These are phyloP conservation scores for Sylvia borin DNA, from an alignment of 2,797 vertebrate species.

Conservation along the genomic window DNA sequence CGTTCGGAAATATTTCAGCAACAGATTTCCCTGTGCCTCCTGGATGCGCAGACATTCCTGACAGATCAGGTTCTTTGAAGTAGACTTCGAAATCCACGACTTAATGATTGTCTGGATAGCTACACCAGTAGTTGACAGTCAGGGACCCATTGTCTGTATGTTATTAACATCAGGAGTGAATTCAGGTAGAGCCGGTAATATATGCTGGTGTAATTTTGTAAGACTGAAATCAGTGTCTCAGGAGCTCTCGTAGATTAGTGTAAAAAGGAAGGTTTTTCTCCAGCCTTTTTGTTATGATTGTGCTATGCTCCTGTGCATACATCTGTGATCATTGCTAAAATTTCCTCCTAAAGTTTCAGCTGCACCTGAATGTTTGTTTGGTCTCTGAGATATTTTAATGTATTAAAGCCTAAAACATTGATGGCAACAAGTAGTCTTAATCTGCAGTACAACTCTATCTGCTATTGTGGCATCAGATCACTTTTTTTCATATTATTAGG, in stretches of 20 bases:
- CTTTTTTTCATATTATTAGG: neutral
- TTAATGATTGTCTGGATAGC: neutral
- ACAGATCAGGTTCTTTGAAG: neutral
- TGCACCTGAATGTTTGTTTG: neutral
- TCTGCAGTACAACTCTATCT: neutral
- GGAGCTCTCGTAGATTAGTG: neutral
- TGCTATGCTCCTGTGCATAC: neutral
- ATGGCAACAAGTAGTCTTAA: constrained; percentile 25
- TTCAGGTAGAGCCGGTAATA: neutral
- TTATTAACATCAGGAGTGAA: neutral
- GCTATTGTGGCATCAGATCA: neutral
- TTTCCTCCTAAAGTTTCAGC: neutral
- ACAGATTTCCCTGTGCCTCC: neutral
- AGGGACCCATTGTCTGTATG: neutral
- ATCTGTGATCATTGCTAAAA: neutral
- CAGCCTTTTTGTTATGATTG: neutral
- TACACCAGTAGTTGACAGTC: neutral
- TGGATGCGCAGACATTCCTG: neutral
- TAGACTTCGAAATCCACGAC: neutral
- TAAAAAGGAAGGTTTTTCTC: neutral
- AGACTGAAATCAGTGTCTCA: neutral
- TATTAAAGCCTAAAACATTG: neutral
- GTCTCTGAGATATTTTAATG: neutral
- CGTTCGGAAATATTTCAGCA: neutral
- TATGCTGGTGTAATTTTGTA: neutral